A percentile compares a stretch with the other conserved stretches of the same genome.
Conservation (phyloP, 2,888 invertebrate genomes). For the Drosophila mimica region DNA sequence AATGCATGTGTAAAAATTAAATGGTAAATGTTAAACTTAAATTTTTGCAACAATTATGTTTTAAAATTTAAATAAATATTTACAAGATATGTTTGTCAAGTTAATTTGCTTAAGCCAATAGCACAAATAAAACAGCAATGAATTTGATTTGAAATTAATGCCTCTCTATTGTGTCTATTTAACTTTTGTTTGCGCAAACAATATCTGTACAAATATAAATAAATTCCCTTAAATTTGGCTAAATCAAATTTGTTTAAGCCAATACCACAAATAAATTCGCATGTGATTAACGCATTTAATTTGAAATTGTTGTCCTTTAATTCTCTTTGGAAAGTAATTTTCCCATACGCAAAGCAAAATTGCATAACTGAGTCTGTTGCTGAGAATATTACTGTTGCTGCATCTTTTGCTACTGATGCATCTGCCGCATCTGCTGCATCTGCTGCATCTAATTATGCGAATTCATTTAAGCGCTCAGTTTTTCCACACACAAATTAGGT, state of each 20-base stretch:
- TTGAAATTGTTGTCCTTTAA: neutral
- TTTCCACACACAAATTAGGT: slow-evolving; percentile 66
- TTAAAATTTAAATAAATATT: neutral
- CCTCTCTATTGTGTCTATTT: neutral
- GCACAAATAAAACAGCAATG: slow-evolving; percentile 18
- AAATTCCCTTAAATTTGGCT: neutral
- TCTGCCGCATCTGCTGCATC: no score
- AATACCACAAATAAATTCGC: slow-evolving; percentile 16
- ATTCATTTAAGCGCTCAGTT: slow-evolving; percentile 74
- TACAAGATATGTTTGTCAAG: neutral
- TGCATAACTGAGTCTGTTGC: slow-evolving; percentile 26
- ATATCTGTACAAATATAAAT: neutral
- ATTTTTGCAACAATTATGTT: neutral
- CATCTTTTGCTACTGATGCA: slow-evolving; percentile 5
- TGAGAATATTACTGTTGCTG: slow-evolving; percentile 22
- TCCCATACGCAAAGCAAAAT: slow-evolving; percentile 13
- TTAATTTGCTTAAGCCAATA: neutral
- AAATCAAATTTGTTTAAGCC: neutral
- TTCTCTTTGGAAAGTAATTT: neutral
- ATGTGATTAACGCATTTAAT: slow-evolving; percentile 1
- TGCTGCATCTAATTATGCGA: slow-evolving; percentile 78
- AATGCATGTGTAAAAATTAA: neutral
- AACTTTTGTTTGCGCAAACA: neutral
- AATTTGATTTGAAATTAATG: slow-evolving; percentile 14
- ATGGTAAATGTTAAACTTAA: neutral